Evolutionary conservation across 1,140 invertebrate species (phyloP).

Genomic region (Drosophila mauritiana): DNA sequence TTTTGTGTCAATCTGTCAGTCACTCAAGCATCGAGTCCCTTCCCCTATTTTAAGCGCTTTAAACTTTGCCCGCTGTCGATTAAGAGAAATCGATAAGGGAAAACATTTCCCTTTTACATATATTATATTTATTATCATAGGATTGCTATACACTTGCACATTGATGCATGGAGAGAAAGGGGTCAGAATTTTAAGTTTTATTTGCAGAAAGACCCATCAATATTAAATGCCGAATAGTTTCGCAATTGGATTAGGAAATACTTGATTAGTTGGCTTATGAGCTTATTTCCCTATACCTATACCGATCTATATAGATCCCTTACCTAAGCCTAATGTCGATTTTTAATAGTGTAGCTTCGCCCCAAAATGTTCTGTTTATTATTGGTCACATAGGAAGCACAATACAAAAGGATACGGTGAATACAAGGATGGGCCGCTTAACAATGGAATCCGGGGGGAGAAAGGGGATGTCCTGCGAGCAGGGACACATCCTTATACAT

Average conservation of each 20-base stretch:
- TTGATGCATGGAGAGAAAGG: conserved; percentile 1
- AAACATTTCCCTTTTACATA: conserved; percentile 37
- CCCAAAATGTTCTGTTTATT: conserved; percentile 37
- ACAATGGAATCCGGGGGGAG: conserved; percentile 21
- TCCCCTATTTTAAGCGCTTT: conserved; percentile 43
- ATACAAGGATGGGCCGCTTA: conserved; percentile 29
- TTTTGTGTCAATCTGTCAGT: conserved; percentile 54
- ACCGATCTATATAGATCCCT: no score
- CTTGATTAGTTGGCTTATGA: no score
- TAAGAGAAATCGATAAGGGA: conserved; percentile 65
- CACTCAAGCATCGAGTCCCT: conserved; percentile 30
- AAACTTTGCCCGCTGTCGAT: conserved; percentile 45
- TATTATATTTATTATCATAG: not conserved
- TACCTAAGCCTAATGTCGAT: not conserved
- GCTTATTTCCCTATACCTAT: no score
- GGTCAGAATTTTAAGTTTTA: no score
- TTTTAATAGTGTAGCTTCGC: conserved; percentile 1
- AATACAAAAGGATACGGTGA: conserved; percentile 59
- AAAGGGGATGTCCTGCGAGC: conserved; percentile 2
- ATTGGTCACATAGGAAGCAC: conserved; percentile 46
- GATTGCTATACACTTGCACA: conserved; percentile 4
- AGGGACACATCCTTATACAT: not conserved
- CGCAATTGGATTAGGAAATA: no score
- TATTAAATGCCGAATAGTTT: no score
- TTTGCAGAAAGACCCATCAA: no score